Conservation (phyloP, 2,113 vertebrate species). For the Ia io region DNA sequence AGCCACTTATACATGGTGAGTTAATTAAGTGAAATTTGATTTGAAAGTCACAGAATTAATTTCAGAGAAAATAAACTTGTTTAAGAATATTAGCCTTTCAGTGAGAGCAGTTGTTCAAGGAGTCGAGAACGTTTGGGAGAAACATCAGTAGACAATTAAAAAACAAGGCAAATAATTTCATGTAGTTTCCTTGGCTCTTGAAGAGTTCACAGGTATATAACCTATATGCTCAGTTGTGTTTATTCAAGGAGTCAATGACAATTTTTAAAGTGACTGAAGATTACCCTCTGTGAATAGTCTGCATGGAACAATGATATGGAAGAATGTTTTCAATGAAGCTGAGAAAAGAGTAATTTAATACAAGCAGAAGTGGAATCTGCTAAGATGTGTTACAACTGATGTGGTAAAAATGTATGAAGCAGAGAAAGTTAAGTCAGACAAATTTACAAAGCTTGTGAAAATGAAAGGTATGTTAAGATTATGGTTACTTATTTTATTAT, state of each 20-base stretch:
- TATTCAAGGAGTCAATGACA: background rate
- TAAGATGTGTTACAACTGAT: background rate
- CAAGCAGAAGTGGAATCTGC: background rate
- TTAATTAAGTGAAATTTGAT: background rate
- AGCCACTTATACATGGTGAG: background rate
- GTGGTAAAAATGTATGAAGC: background rate
- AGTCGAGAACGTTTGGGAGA: background rate
- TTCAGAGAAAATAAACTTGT: background rate
- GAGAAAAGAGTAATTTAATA: background rate
- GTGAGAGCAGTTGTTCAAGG: background rate
- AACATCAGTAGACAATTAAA: background rate
- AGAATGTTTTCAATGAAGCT: background rate
- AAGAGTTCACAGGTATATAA: background rate
- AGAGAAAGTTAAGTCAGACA: background rate
- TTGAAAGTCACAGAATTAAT: background rate
- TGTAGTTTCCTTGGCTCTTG: background rate
- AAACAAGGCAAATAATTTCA: background rate
- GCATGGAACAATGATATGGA: background rate
- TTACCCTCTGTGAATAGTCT: background rate
- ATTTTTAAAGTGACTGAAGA: background rate
- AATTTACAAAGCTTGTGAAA: background rate
- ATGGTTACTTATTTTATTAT: background rate
- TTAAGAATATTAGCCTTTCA: background rate
- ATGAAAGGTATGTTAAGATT: background rate
- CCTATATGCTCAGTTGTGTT: background rate